phyloP scores from a whole-genome alignment of 2,113 vertebrate genomes.

The Pteropus alecto region DNA sequence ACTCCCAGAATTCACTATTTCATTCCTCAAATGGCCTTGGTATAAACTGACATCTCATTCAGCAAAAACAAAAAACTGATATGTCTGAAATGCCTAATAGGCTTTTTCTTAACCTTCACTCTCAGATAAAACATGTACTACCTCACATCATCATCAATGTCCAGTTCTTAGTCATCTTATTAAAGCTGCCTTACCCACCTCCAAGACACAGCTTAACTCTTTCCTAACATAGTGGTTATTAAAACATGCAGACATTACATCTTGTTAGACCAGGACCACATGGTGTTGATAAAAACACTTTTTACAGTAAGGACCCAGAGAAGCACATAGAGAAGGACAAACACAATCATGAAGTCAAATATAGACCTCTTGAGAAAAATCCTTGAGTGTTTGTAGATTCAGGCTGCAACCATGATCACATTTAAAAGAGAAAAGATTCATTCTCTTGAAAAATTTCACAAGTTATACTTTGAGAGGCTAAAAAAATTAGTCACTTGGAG shows the following conservation, averaged over 20 bases:
- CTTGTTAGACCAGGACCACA: not conserved
- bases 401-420: not conserved
- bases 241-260: not conserved
- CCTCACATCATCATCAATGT: not conserved
- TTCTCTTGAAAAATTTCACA: not conserved
- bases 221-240: not conserved
- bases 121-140: not conserved
- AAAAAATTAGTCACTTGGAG: not conserved
- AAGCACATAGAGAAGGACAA: not conserved
- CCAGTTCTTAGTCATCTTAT: not conserved
- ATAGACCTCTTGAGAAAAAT: not conserved
- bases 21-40: not conserved
- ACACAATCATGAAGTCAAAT: not conserved
- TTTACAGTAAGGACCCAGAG: not conserved
- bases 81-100: not conserved
- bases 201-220: not conserved
- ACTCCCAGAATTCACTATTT: not conserved
- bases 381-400: not conserved
- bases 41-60: not conserved
- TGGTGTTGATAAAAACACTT: not conserved
- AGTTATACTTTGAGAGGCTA: not conserved
- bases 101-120: not conserved
- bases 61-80: not conserved
- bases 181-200: not conserved
- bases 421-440: constrained; percentile 13